These are phyloP conservation scores for Drepana falcataria DNA, from an alignment of 2,888 invertebrate species.

Conservation along the genomic window DNA sequence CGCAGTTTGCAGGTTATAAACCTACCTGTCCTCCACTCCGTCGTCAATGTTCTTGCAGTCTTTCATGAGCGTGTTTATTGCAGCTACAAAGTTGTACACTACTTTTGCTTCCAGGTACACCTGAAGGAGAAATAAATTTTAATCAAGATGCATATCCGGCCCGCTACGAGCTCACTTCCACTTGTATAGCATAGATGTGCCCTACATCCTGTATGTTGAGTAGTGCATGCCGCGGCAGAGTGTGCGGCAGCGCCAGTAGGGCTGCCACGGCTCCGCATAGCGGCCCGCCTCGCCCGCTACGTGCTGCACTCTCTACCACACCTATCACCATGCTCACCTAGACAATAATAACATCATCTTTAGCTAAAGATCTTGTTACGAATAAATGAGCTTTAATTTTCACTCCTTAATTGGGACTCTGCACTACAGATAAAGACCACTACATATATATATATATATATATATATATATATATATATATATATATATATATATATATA, in stretches of 20 bases:
- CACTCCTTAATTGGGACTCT: too few relatives aligned
- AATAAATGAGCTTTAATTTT: too few relatives aligned
- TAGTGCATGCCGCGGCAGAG: constrained; percentile 62
- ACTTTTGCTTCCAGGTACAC: constrained; percentile 90
- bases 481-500: too few relatives aligned
- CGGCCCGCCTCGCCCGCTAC: constrained; percentile 46
- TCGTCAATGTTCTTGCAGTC: constrained; percentile 46
- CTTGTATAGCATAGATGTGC: neutral
- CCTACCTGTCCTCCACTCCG: constrained; percentile 56
- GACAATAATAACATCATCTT: neutral
- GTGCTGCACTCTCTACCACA: constrained; percentile 54
- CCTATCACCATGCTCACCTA: constrained; percentile 73
- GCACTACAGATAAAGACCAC: too few relatives aligned
- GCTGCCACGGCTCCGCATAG: constrained; percentile 72
- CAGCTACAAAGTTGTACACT: constrained; percentile 88
- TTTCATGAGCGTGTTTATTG: constrained; percentile 82
- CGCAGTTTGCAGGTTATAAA: neutral
- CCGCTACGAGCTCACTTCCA: neutral
- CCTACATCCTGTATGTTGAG: constrained; percentile 68
- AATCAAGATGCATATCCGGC: too few relatives aligned
- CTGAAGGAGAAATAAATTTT: constrained; percentile 39
- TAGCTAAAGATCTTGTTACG: too few relatives aligned
- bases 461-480: too few relatives aligned
- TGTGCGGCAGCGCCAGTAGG: constrained; percentile 58
- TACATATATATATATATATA: too few relatives aligned